phyloP scores from a whole-genome alignment of 2,888 invertebrate species.

The Pollenia amentaria region DNA sequence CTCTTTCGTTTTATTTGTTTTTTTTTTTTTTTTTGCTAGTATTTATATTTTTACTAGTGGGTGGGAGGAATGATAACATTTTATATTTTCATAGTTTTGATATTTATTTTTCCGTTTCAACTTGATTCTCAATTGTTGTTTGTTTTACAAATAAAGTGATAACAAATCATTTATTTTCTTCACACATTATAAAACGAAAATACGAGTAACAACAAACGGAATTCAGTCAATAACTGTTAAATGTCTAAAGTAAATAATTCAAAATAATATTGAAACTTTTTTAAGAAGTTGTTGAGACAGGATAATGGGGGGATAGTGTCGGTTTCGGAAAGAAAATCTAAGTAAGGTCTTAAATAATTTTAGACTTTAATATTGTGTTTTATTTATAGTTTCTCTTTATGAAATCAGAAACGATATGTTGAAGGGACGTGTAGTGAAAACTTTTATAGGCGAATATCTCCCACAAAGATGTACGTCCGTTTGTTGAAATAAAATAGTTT shows the following conservation, averaged over 20 bases:
- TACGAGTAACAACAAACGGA: background rate
- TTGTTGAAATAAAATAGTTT: too few species aligned
- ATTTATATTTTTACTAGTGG: background rate
- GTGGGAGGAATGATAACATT: background rate
- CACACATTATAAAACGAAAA: conserved; percentile 45
- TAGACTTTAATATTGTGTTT: too few species aligned
- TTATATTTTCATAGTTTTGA: conserved; percentile 14
- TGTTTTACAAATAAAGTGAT: conserved; percentile 52
- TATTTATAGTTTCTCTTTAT: too few species aligned
- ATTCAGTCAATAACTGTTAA: conserved; percentile 14
- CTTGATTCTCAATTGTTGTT: conserved; percentile 24
- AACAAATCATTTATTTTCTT: conserved; percentile 50
- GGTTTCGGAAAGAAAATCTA: too few species aligned
- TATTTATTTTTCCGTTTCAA: conserved; percentile 22
- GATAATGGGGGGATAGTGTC: too few species aligned
- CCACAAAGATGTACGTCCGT: too few species aligned
- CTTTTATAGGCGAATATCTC: too few species aligned
- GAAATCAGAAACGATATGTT: too few species aligned
- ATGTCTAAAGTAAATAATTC: background rate
- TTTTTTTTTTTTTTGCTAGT: background rate
- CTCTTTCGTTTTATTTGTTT: background rate
- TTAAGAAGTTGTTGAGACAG: background rate
- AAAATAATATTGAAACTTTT: background rate
- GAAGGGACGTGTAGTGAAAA: too few species aligned
- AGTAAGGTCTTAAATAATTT: too few species aligned